Percentiles rank a stretch among this genome's conserved stretches.
Evolutionary conservation across 2,888 invertebrate species (phyloP).

Genomic region (Entomobrya proxima): DNA sequence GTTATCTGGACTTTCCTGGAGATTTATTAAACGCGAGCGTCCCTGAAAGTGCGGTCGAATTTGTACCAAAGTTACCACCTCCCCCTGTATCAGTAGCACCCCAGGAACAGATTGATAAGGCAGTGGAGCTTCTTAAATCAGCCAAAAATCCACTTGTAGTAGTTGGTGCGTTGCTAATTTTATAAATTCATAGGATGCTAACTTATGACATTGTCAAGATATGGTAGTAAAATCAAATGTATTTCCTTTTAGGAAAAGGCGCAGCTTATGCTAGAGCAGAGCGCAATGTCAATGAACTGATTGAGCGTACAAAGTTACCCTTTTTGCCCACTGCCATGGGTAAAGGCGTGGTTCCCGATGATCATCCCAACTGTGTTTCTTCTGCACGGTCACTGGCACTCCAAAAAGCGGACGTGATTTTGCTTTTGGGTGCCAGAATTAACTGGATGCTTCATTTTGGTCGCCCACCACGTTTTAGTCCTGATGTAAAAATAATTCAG

Average conservation of each 20-base stretch:
- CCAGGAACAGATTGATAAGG: conserved; percentile 83
- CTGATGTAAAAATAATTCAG: conserved; percentile 92
- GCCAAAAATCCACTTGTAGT: conserved; percentile 88
- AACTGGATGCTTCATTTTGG: conserved; percentile 99
- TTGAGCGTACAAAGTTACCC: conserved; percentile 86
- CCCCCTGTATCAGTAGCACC: conserved; percentile 85
- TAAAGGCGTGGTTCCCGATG: conserved; percentile 80
- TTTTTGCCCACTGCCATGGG: conserved; percentile 98
- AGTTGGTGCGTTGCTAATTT: background rate
- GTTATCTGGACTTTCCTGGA: conserved; percentile 93
- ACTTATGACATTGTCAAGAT: background rate
- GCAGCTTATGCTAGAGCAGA: conserved; percentile 90
- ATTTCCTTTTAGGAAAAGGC: too few species aligned
- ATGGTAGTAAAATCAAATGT: conserved; percentile 26
- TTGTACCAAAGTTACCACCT: conserved; percentile 78
- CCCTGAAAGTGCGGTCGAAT: conserved; percentile 76
- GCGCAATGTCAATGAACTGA: conserved; percentile 83
- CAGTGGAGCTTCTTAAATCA: conserved; percentile 83
- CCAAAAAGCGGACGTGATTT: conserved; percentile 90
- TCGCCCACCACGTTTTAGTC: conserved; percentile 88
- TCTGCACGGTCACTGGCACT: conserved; percentile 91
- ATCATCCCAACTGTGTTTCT: conserved; percentile 85
- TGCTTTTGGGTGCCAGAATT: conserved; percentile 92
- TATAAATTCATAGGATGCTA: background rate
- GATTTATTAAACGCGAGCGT: conserved; percentile 83